Evolutionary conservation across 1,140 invertebrate species (phyloP), one percentile per base, ranked within the genome.

Genomic region (Trichonephila clavata): DNA sequence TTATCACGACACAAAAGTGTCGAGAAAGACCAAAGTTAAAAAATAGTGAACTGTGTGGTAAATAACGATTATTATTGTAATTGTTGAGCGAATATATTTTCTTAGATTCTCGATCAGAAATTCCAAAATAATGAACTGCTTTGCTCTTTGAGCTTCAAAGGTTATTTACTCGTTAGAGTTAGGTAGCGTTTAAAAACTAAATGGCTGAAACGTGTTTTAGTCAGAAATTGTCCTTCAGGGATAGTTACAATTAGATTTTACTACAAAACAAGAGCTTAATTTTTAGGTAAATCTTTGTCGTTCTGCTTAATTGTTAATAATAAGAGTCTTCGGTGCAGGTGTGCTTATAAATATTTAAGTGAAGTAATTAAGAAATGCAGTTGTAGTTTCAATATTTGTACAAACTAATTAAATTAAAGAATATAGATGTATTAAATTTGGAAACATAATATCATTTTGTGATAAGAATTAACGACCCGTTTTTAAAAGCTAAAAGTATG

Each of bases 41-140:
- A 50, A 83, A 83, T 50, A 10, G 1, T 8, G n/a, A 3, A 18
- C 27, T 81, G 2, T n/a, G 6, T 13, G 7, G 14, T 13, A 20
- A 57, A 83, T 16, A 57, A 14, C 3, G 24, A 83, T 83, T 39
- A 63, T 86, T 86, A 86, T 32, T 86, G 83, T 60, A 86, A 86
- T 57, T 39, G 84, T 86, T 39, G 16, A 18, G 16, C 32, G 27
- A 20, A 32, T 39, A 77, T 20, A 77, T 18, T 77, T 32, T 39
- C 4, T 2, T 24, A 24, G 16, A 77, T 77, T 39, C n/a, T n/a
- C 39, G 6, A 77, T 77, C 24, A 0, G 18, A 39, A 14, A 7
- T 16, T 50, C 50, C 50, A 50, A 50, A 50, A 50, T 50, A 65
- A 65, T 57, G n/a, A 59, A 2, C 20, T 18, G 5, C 24, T 13